Evolutionary conservation across 2,113 vertebrate species (phyloP).

Genomic region (Stegostoma tigrinum): DNA sequence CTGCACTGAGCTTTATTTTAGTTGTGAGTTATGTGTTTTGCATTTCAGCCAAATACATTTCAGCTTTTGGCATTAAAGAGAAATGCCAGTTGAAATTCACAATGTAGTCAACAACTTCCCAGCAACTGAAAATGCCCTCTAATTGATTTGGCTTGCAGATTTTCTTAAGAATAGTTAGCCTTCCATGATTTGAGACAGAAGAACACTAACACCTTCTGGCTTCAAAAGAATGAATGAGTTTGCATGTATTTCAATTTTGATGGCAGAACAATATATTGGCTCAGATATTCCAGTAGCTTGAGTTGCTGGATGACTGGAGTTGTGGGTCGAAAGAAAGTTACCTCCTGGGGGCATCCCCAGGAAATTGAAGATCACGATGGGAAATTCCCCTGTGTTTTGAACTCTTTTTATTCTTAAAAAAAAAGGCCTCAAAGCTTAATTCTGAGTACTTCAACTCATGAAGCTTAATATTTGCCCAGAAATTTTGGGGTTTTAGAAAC

Average conservation of each 20-base stretch:
- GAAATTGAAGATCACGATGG: too few relatives aligned
- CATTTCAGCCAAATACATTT: not conserved
- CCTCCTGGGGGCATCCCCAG: too few relatives aligned
- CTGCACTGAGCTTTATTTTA: not conserved
- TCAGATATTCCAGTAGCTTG: too few relatives aligned
- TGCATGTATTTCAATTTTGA: not conserved
- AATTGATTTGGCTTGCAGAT: not conserved
- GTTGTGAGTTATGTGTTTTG: conserved; percentile 45
- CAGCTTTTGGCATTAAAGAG: not conserved
- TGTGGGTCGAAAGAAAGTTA: too few relatives aligned
- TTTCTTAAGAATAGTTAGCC: not conserved
- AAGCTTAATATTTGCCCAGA: too few relatives aligned
- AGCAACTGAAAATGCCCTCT: not conserved
- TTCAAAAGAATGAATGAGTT: not conserved
- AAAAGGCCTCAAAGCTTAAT: too few relatives aligned
- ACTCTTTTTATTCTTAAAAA: too few relatives aligned
- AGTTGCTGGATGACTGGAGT: too few relatives aligned
- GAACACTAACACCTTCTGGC: not conserved
- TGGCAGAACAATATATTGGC: not conserved
- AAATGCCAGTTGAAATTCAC: not conserved
- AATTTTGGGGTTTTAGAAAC: too few relatives aligned
- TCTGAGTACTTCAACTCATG: too few relatives aligned
- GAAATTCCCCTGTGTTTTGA: too few relatives aligned
- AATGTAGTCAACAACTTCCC: not conserved
- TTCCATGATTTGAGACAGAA: not conserved